Evolutionary conservation across 92 coral and sea anemone genomes (phyloP).

Genomic region (Parazoanthus atlanticus): DNA sequence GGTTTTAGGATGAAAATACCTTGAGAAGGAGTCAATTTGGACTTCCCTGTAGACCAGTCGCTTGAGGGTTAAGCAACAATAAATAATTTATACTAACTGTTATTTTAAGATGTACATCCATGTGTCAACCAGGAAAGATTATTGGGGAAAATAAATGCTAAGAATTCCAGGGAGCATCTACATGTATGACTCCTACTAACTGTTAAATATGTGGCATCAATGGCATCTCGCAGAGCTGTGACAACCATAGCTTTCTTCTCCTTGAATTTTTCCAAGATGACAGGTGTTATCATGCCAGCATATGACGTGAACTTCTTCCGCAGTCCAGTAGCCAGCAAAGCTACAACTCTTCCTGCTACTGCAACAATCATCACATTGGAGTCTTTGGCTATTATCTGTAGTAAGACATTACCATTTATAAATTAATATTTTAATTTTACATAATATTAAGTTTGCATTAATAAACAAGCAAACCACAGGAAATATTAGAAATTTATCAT

Average conservation of each 20-base stretch:
- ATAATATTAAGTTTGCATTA: too few relatives aligned
- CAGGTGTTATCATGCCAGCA: conserved; percentile 71
- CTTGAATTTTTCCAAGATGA: conserved; percentile 91
- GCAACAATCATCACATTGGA: conserved; percentile 94
- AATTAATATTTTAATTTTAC: too few relatives aligned
- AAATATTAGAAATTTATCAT: too few relatives aligned
- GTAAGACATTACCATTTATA: neutral
- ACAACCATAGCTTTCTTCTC: conserved; percentile 94
- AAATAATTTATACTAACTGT: too few relatives aligned
- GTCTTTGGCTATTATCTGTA: conserved; percentile 88
- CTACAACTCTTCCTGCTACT: conserved; percentile 85
- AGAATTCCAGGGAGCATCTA: neutral
- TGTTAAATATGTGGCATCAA: conserved; percentile 82
- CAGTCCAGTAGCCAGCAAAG: conserved; percentile 84
- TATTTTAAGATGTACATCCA: too few relatives aligned
- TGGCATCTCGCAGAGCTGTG: conserved; percentile 89
- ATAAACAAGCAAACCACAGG: too few relatives aligned
- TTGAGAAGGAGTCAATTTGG: too few relatives aligned
- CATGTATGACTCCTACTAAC: conserved; percentile 55
- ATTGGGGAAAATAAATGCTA: too few relatives aligned
- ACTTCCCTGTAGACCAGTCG: too few relatives aligned
- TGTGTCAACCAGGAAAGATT: too few relatives aligned
- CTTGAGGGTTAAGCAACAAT: too few relatives aligned
- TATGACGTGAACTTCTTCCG: conserved; percentile 89
- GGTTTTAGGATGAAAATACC: too few relatives aligned